Evolutionary conservation across 92 coral and sea anemone genomes (phyloP).

Genomic region (Heliopora coerulea): DNA sequence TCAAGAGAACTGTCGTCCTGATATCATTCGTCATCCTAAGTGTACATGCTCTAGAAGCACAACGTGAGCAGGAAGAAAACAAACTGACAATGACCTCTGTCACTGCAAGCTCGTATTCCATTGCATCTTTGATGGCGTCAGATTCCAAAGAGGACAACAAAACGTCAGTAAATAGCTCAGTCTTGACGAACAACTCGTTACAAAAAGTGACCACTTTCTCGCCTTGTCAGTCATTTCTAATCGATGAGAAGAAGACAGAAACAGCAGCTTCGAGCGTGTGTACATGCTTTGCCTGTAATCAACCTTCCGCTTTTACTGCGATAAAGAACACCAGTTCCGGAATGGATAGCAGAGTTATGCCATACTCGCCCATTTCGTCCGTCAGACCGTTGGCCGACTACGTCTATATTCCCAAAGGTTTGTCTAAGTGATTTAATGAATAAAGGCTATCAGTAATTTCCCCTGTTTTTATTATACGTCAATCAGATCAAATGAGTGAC

Average conservation of each 20-base stretch:
- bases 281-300: slow-evolving; percentile 30
- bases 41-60: background rate
- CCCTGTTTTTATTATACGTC: background rate
- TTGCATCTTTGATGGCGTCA: slow-evolving; percentile 41
- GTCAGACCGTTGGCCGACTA: slow-evolving; percentile 32
- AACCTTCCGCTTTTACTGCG: slow-evolving; percentile 36
- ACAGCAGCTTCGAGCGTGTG: slow-evolving; percentile 5
- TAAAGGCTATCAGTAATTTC: too few relatives aligned
- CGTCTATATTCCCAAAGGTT: slow-evolving; percentile 41
- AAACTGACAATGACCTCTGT: background rate
- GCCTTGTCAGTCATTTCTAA: background rate
- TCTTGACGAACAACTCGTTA: background rate
- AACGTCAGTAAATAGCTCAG: background rate
- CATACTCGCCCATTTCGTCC: background rate
- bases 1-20: background rate
- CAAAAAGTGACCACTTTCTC: background rate
- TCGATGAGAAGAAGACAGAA: slow-evolving; percentile 3
- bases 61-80: background rate
- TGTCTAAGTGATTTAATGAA: too few relatives aligned
- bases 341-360: slow-evolving; percentile 1
- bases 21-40: background rate
- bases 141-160: slow-evolving; percentile 2
- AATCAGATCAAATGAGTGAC: background rate
- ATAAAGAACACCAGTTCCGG: slow-evolving; percentile 5
- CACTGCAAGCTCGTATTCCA: slow-evolving; percentile 25